Evolutionary conservation across 2,797 vertebrate species (phyloP).

Genomic region (Halcyon chelicuti): DNA sequence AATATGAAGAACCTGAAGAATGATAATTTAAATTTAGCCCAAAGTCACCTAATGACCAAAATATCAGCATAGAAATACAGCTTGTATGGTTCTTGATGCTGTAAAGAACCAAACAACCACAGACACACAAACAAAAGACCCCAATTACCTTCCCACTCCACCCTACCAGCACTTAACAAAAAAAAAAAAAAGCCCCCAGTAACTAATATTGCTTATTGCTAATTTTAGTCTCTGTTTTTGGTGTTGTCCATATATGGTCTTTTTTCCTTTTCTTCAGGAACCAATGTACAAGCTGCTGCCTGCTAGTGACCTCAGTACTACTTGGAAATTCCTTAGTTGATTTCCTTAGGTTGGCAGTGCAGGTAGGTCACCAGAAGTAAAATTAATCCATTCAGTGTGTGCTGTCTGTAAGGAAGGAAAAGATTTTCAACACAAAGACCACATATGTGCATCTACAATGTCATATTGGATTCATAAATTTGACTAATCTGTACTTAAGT

Average conservation of each 20-base stretch:
- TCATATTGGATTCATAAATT: background rate
- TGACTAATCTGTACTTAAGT: background rate
- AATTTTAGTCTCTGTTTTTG: background rate
- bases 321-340: background rate
- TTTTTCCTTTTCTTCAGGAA: background rate
- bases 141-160: background rate
- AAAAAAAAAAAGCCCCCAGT: background rate
- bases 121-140: fast-evolving
- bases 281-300: background rate
- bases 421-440: background rate
- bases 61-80: background rate
- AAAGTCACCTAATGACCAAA: background rate
- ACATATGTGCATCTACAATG: fast-evolving
- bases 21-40: background rate
- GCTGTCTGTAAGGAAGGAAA: background rate
- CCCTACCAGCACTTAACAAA: background rate
- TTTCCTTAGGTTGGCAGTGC: background rate
- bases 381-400: background rate
- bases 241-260: background rate
- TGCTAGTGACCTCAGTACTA: background rate
- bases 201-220: background rate
- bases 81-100: background rate
- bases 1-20: background rate
- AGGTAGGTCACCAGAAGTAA: background rate
- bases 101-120: background rate